Conservation (phyloP, 2,888 invertebrate genomes). For the Thereva unica region DNA sequence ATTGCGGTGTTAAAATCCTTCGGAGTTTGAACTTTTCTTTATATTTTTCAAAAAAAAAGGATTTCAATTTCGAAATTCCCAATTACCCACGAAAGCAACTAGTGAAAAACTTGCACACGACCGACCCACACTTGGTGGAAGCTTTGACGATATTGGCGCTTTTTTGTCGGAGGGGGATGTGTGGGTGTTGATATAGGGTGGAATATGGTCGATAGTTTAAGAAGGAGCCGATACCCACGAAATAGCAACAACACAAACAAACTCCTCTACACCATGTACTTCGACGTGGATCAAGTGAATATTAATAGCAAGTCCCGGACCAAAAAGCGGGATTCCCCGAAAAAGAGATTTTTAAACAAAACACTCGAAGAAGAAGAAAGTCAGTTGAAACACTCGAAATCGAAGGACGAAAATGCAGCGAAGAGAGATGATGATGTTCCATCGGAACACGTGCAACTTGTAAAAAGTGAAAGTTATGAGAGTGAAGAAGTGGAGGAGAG, state of each 20-base stretch:
- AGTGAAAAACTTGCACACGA: conserved; percentile 13
- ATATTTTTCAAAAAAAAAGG: too few species aligned
- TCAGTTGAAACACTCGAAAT: background rate
- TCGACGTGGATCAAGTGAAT: conserved; percentile 6
- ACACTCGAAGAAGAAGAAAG: background rate
- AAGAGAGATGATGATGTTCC: conserved; percentile 5
- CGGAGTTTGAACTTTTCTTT: conserved; percentile 9
- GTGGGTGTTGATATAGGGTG: background rate
- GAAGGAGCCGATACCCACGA: conserved; percentile 4
- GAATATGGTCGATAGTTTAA: conserved; percentile 13
- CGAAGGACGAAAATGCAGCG: background rate
- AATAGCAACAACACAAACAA: conserved; percentile 9
- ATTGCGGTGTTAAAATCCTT: conserved; percentile 25
- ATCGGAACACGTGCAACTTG: conserved; percentile 23
- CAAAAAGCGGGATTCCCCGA: conserved; percentile 22
- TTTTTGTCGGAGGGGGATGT: background rate
- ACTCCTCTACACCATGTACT: conserved; percentile 22
- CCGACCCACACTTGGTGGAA: background rate
- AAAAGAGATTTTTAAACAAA: conserved; percentile 3
- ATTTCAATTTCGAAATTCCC: too few species aligned
- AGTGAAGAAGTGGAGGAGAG: conserved; percentile 15
- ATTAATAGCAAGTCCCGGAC: background rate
- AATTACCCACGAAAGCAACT: conserved; percentile 10
- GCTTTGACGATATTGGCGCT: background rate
- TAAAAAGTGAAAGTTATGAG: conserved; percentile 35